Base-by-base conservation (phyloP, 2,113 vertebrate genomes). In the Australoheros scitulus region DNA sequence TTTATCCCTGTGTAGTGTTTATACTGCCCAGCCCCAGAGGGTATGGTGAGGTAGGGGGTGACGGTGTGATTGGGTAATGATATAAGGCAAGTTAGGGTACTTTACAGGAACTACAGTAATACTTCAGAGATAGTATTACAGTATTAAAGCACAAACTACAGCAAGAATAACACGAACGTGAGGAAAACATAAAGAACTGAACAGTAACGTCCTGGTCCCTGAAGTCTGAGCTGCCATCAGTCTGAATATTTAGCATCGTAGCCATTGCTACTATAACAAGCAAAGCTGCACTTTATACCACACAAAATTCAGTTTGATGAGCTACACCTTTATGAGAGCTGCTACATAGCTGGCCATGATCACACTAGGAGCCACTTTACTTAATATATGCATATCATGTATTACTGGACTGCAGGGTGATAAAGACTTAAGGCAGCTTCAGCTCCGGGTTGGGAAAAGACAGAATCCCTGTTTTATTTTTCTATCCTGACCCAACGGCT, bases 21-120 rank as follows among this genome's bases (percentile, higher is more conserved):
- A 56, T 6, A 56, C 59, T 34, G 24, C 43, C 38, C 22, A 83
- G 79, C 36, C 72, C 47, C 32, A 18, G 65, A 61, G 24, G 15
- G 24, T 52, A 3, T 32, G 65, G 65, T 87, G 89, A 93, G 88
- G 88, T 87, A 77, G 89, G 85, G 86, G 84, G 47, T 17, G 82
- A 79, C 29, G 17, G 61, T 10, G 7, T 52, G 76, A 83, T 10
- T 56, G 58, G 22, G n/a, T 36, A 47, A 2, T n/a, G 26, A 36
- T 60, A 22, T 77, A 89, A 87, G 84, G 87, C 84, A 83, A 80
- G 68, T 61, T 2, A 11, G 56, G 81, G 26, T 76, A 82, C 43
- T 47, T 76, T 32, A 29, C n/a, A 76, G 26, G 7, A 55, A 59
- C 11, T 60, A 41, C n/a, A 0, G 81, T 2, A 59, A 38, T 38